These are phyloP conservation scores for Chamaetylas fuelleborni DNA, from an alignment of 2,113 vertebrate genomes.

Conservation along the genomic window DNA sequence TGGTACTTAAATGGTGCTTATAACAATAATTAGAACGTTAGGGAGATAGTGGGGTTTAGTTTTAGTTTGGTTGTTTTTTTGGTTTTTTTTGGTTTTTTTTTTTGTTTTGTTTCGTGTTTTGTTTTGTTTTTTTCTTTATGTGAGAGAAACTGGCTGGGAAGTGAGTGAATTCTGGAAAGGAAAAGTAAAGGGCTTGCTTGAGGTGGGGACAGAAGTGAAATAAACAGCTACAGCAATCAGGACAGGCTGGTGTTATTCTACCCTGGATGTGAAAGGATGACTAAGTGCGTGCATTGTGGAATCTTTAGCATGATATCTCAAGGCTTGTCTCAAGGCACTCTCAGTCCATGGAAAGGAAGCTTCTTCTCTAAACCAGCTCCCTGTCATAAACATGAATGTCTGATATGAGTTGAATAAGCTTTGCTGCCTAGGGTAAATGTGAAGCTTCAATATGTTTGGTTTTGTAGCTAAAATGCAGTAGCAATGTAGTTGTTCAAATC, in stretches of 20 bases:
- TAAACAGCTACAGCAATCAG: neutral
- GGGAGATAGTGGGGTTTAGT: neutral
- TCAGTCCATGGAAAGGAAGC: neutral
- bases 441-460: neutral
- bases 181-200: neutral
- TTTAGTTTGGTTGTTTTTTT: neutral
- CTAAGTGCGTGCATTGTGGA: neutral
- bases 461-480: neutral
- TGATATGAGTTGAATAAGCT: neutral
- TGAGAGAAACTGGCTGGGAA: neutral
- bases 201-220: neutral
- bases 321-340: neutral
- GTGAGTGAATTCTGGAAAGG: neutral
- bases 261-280: neutral
- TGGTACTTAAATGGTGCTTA: neutral
- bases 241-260: neutral
- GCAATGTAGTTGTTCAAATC: neutral
- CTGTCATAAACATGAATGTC: neutral
- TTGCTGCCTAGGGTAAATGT: neutral
- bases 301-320: neutral
- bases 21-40: neutral
- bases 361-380: neutral
- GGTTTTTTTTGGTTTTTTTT: neutral
- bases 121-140: neutral
- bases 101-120: neutral